These are phyloP conservation scores for Rattus rattus DNA, from an alignment of 2,113 vertebrate genomes.

Conservation along the genomic window DNA sequence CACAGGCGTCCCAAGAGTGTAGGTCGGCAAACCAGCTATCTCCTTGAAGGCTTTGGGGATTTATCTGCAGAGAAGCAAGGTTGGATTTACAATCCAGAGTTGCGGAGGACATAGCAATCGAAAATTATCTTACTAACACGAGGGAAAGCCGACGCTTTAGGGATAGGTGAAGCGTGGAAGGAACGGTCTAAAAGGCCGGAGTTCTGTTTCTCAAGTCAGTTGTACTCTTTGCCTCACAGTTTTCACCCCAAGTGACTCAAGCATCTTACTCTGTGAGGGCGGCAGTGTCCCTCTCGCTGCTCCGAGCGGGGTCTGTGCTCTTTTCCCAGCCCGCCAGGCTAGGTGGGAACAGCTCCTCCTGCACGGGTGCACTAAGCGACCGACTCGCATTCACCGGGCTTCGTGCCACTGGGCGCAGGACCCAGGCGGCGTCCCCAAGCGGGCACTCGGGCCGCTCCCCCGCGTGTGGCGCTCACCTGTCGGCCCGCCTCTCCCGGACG, in stretches of 20 bases:
- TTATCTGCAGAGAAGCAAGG: background rate
- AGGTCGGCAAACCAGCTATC: background rate
- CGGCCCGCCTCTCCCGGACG: background rate
- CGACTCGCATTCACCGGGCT: background rate
- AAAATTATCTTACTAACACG: background rate
- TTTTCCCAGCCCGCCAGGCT: background rate
- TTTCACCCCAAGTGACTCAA: background rate
- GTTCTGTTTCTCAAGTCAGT: slow-evolving; percentile 13
- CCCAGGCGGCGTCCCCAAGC: background rate
- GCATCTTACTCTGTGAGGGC: background rate
- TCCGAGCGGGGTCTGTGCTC: background rate
- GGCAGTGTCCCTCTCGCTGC: background rate
- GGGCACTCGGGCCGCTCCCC: background rate
- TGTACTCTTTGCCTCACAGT: background rate
- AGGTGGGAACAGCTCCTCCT: background rate
- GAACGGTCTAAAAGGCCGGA: background rate
- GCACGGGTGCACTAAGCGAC: background rate
- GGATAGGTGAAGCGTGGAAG: background rate
- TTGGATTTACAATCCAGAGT: background rate
- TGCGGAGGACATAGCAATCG: too few species aligned
- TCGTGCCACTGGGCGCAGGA: background rate
- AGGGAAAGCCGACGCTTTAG: background rate
- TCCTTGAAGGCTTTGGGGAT: background rate
- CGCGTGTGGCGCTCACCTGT: slow-evolving; percentile 55
- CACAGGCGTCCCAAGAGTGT: background rate